Evolutionary conservation across 2,797 vertebrate genomes (phyloP).

Genomic region (Pangasius krempfi): DNA sequence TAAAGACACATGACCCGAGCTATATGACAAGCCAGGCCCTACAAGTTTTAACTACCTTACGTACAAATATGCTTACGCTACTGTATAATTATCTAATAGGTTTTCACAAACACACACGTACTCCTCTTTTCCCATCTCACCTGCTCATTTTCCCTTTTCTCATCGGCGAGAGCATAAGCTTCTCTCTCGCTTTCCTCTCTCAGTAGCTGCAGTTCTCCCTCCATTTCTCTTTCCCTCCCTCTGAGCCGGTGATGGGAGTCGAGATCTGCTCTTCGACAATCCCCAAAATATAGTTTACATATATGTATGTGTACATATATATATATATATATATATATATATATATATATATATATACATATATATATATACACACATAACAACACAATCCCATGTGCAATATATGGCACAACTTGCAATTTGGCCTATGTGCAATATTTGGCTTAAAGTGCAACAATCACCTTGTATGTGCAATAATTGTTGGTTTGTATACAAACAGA

Average conservation of each 20-base stretch:
- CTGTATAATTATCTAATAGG: neutral
- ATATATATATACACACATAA: neutral
- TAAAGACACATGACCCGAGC: too few species aligned
- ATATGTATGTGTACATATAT: too few species aligned
- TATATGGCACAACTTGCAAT: too few species aligned
- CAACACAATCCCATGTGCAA: too few species aligned
- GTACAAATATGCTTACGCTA: neutral
- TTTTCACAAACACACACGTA: neutral
- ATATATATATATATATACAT: too few species aligned
- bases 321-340: too few species aligned
- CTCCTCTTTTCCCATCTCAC: slow-evolving; percentile 49
- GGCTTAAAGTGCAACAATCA: too few species aligned
- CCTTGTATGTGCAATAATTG: neutral
- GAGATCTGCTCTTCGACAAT: slow-evolving; percentile 49
- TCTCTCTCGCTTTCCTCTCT: slow-evolving; percentile 65
- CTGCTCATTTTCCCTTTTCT: slow-evolving; percentile 69
- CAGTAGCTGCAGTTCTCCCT: slow-evolving; percentile 52
- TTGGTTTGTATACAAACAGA: neutral
- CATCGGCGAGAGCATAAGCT: slow-evolving; percentile 65
- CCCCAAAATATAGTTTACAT: slow-evolving; percentile 51
- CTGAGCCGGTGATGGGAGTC: slow-evolving; percentile 51
- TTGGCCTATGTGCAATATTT: too few species aligned
- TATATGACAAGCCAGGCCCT: too few species aligned
- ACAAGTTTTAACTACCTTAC: neutral
- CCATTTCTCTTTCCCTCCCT: slow-evolving; percentile 48